Percentiles rank a stretch among this genome's conserved stretches.
These are phyloP conservation scores for Dipodomys ordii DNA, from an alignment of 2,113 vertebrate genomes.

Conservation along the genomic window DNA sequence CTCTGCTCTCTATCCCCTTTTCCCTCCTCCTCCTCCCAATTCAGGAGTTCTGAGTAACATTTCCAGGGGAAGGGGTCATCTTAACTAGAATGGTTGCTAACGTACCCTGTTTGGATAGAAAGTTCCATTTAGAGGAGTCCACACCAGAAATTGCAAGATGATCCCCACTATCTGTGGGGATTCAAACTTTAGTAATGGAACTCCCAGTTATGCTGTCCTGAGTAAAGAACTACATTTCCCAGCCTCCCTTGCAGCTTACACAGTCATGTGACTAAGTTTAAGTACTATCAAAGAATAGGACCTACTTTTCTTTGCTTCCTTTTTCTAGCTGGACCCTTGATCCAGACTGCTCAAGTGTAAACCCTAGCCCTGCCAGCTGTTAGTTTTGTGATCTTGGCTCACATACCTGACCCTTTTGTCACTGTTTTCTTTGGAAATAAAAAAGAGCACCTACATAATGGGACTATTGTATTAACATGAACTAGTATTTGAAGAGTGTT, in stretches of 20 bases:
- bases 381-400: background rate
- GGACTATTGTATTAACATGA: background rate
- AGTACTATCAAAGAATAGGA: background rate
- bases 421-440: background rate
- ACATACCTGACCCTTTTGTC: background rate
- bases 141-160: background rate
- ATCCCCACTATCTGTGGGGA: too few species aligned
- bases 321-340: background rate
- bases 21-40: background rate
- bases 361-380: background rate
- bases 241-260: background rate
- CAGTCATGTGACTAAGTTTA: constrained; percentile 15
- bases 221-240: constrained; percentile 20
- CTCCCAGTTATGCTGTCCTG: background rate
- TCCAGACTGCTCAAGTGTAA: background rate
- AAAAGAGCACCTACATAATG: background rate
- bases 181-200: background rate
- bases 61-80: background rate
- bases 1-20: too few species aligned
- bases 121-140: background rate
- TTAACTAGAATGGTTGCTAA: background rate
- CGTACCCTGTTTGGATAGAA: background rate
- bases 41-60: background rate
- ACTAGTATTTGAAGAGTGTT: background rate
- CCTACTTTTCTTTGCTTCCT: background rate